Percentiles rank a stretch among this genome's conserved stretches.
Evolutionary conservation across 1,140 invertebrate species (phyloP).

Genomic region (Drosophila repletoides): DNA sequence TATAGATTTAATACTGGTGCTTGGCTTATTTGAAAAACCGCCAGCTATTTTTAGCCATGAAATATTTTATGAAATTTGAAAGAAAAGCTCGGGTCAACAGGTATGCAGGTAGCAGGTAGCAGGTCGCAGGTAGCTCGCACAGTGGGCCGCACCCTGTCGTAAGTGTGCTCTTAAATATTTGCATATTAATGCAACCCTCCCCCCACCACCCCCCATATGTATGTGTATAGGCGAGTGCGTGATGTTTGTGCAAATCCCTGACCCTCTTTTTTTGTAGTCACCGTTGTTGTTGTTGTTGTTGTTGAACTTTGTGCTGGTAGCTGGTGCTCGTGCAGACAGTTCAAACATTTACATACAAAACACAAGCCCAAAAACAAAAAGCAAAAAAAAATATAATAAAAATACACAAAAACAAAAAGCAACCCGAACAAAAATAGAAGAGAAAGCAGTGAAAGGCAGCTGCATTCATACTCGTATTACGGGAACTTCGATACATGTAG

Average conservation of each 20-base stretch:
- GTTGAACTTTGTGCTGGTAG: slow-evolving; percentile 53
- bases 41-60: neutral
- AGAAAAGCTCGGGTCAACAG: slow-evolving; percentile 1
- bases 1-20: no score
- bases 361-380: slow-evolving; percentile 34
- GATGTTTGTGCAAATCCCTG: slow-evolving; percentile 51
- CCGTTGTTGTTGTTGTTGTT: slow-evolving; percentile 43
- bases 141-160: slow-evolving; percentile 32
- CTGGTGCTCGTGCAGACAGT: slow-evolving; percentile 70
- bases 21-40: neutral
- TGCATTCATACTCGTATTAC: no score
- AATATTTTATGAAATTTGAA: neutral
- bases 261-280: no score
- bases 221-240: slow-evolving; percentile 32
- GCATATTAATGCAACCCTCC: slow-evolving; percentile 75
- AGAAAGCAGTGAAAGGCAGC: neutral
- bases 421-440: slow-evolving; percentile 16
- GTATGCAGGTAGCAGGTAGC: slow-evolving; percentile 4
- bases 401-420: slow-evolving; percentile 30
- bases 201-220: no score
- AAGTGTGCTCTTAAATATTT: slow-evolving; percentile 68
- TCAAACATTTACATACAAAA: slow-evolving; percentile 75
- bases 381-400: neutral
- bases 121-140: no score
- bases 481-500: no score